These are phyloP conservation scores for Dasyprocta punctata DNA, from an alignment of 2,113 vertebrate species.

Conservation along the genomic window DNA sequence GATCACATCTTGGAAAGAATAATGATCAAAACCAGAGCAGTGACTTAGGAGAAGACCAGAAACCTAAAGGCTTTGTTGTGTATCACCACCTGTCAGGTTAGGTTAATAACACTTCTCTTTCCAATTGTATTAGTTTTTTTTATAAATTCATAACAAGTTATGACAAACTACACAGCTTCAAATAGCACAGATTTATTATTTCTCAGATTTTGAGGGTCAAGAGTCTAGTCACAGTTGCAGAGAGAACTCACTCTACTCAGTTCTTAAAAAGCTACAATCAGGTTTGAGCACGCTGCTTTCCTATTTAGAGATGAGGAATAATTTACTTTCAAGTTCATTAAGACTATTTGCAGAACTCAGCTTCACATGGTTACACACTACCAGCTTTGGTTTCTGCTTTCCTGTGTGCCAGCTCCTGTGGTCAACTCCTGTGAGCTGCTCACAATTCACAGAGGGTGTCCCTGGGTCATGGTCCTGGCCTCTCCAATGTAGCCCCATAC, in stretches of 20 bases:
- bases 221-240: neutral
- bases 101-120: neutral
- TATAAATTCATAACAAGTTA: neutral
- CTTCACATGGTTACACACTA: neutral
- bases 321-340: neutral
- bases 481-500: neutral
- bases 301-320: neutral
- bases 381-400: neutral
- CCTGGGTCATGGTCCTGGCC: neutral
- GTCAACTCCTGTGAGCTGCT: neutral
- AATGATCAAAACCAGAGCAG: neutral
- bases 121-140: neutral
- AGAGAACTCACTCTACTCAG: neutral
- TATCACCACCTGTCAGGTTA: neutral
- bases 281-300: neutral
- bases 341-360: neutral
- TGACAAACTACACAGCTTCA: neutral
- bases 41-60: neutral
- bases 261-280: neutral
- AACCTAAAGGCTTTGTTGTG: neutral
- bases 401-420: neutral
- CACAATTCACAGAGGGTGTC: neutral
- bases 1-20: neutral
- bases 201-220: neutral
- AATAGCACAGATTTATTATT: neutral